phyloP scores from a whole-genome alignment of 2,888 invertebrate genomes.

The Acanthococcus lagerstroemiae region DNA sequence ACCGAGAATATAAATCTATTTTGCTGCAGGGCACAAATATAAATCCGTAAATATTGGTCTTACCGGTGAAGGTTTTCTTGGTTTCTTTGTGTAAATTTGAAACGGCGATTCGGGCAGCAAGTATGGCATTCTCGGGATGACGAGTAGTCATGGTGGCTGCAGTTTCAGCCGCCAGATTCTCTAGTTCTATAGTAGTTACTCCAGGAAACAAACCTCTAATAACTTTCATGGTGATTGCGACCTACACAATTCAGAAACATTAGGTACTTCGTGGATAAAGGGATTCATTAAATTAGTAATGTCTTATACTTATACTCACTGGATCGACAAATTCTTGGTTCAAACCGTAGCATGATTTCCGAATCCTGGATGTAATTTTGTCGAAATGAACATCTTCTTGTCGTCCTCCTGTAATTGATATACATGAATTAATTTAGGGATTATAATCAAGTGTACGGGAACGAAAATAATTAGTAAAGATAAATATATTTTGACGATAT shows the following conservation, averaged over 20 bases:
- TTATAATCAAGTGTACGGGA: too few species aligned
- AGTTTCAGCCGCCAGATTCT: conserved; percentile 95
- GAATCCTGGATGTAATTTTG: conserved; percentile 93
- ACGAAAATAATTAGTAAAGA: too few species aligned
- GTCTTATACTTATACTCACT: conserved; percentile 56
- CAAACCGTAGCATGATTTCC: conserved; percentile 88
- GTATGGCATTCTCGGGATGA: conserved; percentile 90
- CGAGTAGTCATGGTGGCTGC: conserved; percentile 96
- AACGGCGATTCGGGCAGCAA: conserved; percentile 85
- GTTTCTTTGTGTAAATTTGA: conserved; percentile 98
- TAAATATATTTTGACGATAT: too few species aligned
- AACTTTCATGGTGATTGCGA: conserved; percentile 79
- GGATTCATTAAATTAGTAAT: neutral
- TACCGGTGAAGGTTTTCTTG: conserved; percentile 83
- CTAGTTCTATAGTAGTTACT: conserved; percentile 92
- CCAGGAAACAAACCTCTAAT: conserved; percentile 91
- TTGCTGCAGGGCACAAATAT: conserved; percentile 8
- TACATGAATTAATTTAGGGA: too few species aligned
- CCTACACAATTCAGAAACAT: too few species aligned
- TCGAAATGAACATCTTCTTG: conserved; percentile 90
- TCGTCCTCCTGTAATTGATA: conserved; percentile 81
- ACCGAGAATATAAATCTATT: neutral
- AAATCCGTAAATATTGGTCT: too few species aligned
- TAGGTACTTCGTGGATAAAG: neutral
- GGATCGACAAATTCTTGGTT: conserved; percentile 95